Base-by-base conservation (phyloP, 2,113 vertebrate genomes). In the Etia nguti region DNA sequence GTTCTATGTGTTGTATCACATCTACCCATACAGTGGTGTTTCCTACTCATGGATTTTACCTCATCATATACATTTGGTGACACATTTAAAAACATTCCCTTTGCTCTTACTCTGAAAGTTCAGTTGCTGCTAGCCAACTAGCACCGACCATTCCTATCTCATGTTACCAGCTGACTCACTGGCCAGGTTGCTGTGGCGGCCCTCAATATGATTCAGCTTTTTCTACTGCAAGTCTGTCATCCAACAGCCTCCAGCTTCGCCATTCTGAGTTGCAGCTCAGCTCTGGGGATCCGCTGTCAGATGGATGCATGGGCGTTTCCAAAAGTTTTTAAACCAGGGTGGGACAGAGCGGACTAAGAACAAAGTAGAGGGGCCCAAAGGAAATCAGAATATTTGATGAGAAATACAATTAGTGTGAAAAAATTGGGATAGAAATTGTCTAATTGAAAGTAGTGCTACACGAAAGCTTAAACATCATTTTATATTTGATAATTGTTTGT, bases 401-500 rank as follows among this genome's bases (percentile, higher is more conserved):
- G n/a, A 24, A 70, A 70, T 0, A 70, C 38, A 70, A 41, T 68
- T 36, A 41, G 36, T 24, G 36, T 41, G 22, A 38, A 41, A 24
- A 43, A 43, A 43, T 0, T 70, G 2, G 65, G 20, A 38, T 26
- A 46, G 41, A 73, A 73, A 73, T 46, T 48, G 24, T 2, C 41
- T 22, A 26, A 15, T 10, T 24, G 5, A 73, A 73, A 43, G 65
- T 46, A 22, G 22, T 2, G 13, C 38, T 18, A 13, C 38, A 4
- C 0, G 1, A 73, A 24, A 75, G 41, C 29, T 75, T 75, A 26
- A 73, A 46, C 0, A 0, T 41, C 0, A 73, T 1, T 73, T 73
- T 73, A 73, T 0, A 46, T 73, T 46, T 73, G 41, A 73, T 26
- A 46, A 48, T 18, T 73, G 68, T 65, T 38, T 62, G 56, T n/a